Conservation (phyloP, 2,113 vertebrate genomes). For the Morone chrysops region DNA sequence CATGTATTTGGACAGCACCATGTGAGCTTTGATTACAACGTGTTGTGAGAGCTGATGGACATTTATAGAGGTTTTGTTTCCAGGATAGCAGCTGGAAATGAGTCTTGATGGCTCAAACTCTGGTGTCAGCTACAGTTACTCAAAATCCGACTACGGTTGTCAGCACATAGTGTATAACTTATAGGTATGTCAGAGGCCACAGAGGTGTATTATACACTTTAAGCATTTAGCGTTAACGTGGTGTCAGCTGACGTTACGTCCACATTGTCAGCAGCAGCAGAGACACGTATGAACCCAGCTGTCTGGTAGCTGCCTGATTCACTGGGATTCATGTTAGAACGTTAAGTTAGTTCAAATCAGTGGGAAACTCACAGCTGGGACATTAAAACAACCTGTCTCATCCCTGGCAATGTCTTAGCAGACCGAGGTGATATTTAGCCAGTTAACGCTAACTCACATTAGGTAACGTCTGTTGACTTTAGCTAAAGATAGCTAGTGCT, state of each 20-base stretch:
- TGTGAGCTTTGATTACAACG: neutral
- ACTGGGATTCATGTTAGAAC: too few relatives aligned
- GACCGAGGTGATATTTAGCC: neutral
- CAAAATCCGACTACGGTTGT: too few relatives aligned
- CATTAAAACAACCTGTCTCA: neutral
- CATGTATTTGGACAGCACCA: neutral
- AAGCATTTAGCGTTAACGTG: too few relatives aligned
- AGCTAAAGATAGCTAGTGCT: constrained; percentile 33
- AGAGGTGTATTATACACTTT: neutral
- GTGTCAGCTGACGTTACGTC: neutral
- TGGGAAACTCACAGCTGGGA: neutral
- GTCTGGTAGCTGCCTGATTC: neutral
- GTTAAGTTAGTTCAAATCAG: neutral
- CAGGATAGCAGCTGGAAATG: too few relatives aligned
- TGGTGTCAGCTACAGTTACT: neutral
- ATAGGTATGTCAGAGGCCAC: neutral
- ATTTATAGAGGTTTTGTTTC: neutral
- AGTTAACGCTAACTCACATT: neutral
- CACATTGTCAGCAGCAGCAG: neutral
- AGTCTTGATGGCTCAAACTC: neutral
- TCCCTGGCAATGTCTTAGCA: too few relatives aligned
- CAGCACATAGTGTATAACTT: too few relatives aligned
- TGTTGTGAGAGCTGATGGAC: neutral
- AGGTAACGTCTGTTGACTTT: neutral
- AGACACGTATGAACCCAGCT: neutral